Evolutionary conservation across 2,888 invertebrate genomes (phyloP).

Genomic region (Horisme vitalbata): DNA sequence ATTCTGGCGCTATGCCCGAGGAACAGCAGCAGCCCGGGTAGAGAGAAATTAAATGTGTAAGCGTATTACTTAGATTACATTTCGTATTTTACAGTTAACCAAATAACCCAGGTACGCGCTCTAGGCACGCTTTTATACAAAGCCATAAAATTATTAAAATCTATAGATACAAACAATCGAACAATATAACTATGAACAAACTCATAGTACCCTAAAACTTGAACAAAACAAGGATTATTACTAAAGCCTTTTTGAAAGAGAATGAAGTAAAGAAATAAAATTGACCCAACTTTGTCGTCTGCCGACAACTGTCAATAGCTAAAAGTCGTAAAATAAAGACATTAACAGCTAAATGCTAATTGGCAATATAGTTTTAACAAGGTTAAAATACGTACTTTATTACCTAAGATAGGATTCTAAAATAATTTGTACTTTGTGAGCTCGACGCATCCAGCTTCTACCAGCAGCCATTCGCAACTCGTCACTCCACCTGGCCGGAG

Average conservation of each 20-base stretch:
- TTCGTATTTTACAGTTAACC: neutral
- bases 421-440: too few relatives aligned
- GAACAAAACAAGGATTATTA: slow-evolving; percentile 23
- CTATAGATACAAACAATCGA: neutral
- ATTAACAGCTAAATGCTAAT: slow-evolving; percentile 1
- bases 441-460: too few relatives aligned
- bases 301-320: slow-evolving; percentile 12
- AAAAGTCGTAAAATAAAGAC: slow-evolving; percentile 3
- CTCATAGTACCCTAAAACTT: neutral
- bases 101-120: slow-evolving; percentile 8
- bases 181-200: slow-evolving; percentile 7
- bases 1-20: too few relatives aligned
- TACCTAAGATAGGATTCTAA: too few relatives aligned
- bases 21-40: too few relatives aligned
- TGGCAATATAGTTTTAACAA: slow-evolving; percentile 2
- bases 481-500: too few relatives aligned
- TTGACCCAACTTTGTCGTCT: slow-evolving; percentile 13
- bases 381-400: too few relatives aligned
- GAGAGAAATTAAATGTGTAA: too few relatives aligned
- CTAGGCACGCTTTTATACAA: slow-evolving; percentile 19
- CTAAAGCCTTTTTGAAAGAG: slow-evolving; percentile 5
- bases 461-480: too few relatives aligned
- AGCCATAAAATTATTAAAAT: slow-evolving; percentile 12
- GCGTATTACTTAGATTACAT: too few relatives aligned
- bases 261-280: neutral